Base-by-base conservation (phyloP, 2,888 invertebrate genomes). In the Macropis europaea region DNA sequence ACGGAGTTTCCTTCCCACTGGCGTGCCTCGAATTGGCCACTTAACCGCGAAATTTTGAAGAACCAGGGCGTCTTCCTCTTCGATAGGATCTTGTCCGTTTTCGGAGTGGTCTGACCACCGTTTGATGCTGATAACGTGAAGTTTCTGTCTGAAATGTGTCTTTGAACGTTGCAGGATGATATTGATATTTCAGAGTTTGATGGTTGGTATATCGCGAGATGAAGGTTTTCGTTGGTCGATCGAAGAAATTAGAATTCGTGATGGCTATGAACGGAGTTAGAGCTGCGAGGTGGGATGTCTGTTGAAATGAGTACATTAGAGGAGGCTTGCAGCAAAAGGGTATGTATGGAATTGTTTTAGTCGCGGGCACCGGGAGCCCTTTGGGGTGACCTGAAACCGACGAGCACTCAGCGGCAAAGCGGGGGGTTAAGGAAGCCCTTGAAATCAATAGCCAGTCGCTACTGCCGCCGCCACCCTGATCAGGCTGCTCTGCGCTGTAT, bases 401-500 rank as follows among this genome's bases (percentile, higher is more conserved):
- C 83, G 86, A 84, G 84, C 82, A 84, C 82, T 84, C 81, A 66
- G 81, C 81, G 81, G 83, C 75, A 79, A 75, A 78, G 77, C 80
- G 83, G 82, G 78, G 83, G 86, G 77, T 76, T 87, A 88, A 89
- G 87, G 88, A 89, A 89, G 86, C 88, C 89, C 89, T 89, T 89
- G 89, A 89, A 89, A 89, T 89, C 89, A 89, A 89, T 89, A 89
- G 88, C 88, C 87, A 85, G 88, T 85, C 86, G 84, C 88, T 86
- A 87, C 88, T 83, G 86, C 86, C 87, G 83, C 85, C 87, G 82
- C 83, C 84, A 90, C 91, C 79, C 79, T 82, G 74, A 81, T 81
- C 81, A 86, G 84, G 88, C 88, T 87, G 82, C 83, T 78, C 82
- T 80, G 82, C 85, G 78, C 82, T 81, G 83, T 79, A 80, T 77